Evolutionary conservation across 2,888 invertebrate genomes (phyloP), one percentile per base, ranked within the genome.

Genomic region (Mellilla xanthometata): DNA sequence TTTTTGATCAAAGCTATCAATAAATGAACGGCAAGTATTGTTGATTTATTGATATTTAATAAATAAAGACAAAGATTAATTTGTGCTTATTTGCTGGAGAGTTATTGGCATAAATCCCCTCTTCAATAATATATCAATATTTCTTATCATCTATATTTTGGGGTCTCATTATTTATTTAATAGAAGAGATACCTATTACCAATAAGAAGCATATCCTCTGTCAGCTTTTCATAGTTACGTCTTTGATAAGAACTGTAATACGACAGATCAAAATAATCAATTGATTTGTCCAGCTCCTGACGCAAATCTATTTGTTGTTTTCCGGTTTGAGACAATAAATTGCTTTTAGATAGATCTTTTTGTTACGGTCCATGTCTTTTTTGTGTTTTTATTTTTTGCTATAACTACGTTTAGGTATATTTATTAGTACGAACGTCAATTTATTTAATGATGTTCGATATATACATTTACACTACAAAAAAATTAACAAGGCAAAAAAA

Each of bases 61-160:
- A 24, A 19, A 19, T 28, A 40, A 35, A 34, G 36, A 26, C 26
- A 34, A 13, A 1, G 8, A 8, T 12, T 30, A 24, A 35, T 33
- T 44, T 24, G 23, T 6, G 23, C 36, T 19, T 8, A 12, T 46
- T 39, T 29, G 27, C 31, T 32, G n/a, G 2, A 40, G 43, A 41
- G 8, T 47, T 51, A 54, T 46, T 54, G 54, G 35, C 49, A 31
- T 49, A 26, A 49, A 31, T 30, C 35, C 35, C 39, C 1, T 50
- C 29, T 19, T 39, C 15, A 19, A 1, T 19, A 19, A 5, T 6
- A 1, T 19, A 1, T 6, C 15, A 19, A 19, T 19, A 3, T 5
- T 19, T 19, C 2, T 19, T 1, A 19, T 3, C 2, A 3, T 0
- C 4, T 19, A 5, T 19, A 19, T 19, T 19, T 19, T 19, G 15